These are phyloP conservation scores for Diaphora mendica DNA, from an alignment of 2,888 invertebrate genomes.

Conservation along the genomic window DNA sequence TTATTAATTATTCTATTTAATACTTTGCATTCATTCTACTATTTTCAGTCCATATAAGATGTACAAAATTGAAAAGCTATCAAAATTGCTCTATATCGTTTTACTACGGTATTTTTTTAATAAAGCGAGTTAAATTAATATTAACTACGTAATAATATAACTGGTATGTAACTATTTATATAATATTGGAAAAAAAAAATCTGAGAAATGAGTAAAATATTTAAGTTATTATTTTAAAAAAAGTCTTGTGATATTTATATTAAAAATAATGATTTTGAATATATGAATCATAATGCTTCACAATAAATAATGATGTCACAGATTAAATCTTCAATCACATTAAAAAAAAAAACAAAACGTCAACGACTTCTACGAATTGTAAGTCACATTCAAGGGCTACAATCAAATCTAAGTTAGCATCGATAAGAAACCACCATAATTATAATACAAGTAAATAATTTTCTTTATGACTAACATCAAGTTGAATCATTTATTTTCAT, in stretches of 20 bases:
- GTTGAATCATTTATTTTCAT: slow-evolving; percentile 41
- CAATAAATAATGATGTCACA: background rate
- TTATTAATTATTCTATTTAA: background rate
- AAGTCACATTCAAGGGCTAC: slow-evolving; percentile 29
- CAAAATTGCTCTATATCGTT: background rate
- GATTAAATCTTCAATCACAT: slow-evolving; percentile 4
- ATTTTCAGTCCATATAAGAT: background rate
- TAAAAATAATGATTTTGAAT: background rate
- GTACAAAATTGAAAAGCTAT: background rate
- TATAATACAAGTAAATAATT: slow-evolving; percentile 39
- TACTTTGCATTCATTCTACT: background rate
- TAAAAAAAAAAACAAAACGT: slow-evolving; percentile 18
- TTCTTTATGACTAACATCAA: slow-evolving; percentile 29
- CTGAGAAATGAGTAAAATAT: no score
- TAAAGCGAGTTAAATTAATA: no score
- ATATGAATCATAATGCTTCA: background rate
- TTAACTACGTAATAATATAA: no score
- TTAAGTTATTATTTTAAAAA: background rate
- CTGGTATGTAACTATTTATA: no score
- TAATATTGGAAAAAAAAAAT: no score
- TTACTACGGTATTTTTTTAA: background rate
- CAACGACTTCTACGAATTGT: slow-evolving; percentile 24
- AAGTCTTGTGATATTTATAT: background rate
- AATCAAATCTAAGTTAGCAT: slow-evolving; percentile 20
- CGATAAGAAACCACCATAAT: slow-evolving; percentile 29